These are phyloP conservation scores for Blastomussa wellsi DNA, from an alignment of 92 coral and sea anemone species.

Conservation along the genomic window DNA sequence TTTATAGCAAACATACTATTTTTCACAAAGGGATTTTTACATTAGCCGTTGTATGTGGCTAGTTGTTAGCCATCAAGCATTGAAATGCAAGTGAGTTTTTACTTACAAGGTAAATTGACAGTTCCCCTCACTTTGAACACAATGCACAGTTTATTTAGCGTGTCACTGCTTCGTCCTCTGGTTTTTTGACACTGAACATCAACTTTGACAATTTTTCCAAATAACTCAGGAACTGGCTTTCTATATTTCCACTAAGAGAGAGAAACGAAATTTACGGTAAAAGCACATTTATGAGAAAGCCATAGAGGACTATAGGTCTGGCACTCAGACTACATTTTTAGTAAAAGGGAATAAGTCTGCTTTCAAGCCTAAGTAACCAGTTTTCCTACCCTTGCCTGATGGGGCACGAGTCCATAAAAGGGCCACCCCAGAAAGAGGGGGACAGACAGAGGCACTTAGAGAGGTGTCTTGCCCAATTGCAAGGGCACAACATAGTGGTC, in stretches of 20 bases:
- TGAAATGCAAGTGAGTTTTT: neutral
- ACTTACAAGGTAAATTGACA: constrained; percentile 11
- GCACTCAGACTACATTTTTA: too few relatives aligned
- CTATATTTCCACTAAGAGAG: constrained; percentile 18
- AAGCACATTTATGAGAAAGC: too few relatives aligned
- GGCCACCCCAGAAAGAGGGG: too few relatives aligned
- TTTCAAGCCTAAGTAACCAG: too few relatives aligned
- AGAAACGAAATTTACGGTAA: neutral
- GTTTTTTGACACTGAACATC: neutral
- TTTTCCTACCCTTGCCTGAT: too few relatives aligned
- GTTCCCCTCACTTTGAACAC: constrained; percentile 29
- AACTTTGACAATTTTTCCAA: constrained; percentile 39
- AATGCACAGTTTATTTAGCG: neutral
- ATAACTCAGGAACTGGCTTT: constrained; percentile 6
- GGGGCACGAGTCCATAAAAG: too few relatives aligned
- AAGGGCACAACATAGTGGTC: neutral
- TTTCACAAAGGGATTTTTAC: neutral
- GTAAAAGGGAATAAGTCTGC: too few relatives aligned
- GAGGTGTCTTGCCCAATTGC: neutral
- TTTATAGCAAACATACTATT: too few relatives aligned
- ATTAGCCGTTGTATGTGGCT: neutral
- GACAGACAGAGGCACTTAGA: neutral
- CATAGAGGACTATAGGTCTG: too few relatives aligned
- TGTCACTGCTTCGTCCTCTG: neutral
- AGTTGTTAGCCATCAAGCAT: neutral